Evolutionary conservation across 2,888 invertebrate species (phyloP).

Genomic region (Clostera curtula): DNA sequence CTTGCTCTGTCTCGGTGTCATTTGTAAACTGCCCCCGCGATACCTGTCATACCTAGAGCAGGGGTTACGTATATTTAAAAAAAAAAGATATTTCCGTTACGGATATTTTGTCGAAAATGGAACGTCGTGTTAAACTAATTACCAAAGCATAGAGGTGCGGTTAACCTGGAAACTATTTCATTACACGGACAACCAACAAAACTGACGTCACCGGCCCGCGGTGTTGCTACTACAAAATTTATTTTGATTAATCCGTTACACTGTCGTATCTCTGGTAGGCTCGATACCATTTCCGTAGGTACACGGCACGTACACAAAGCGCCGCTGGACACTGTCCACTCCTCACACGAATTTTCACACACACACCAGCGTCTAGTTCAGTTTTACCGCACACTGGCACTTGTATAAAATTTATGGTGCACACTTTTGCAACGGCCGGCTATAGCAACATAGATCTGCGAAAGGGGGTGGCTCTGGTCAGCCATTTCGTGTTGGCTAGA

Average conservation of each 20-base stretch:
- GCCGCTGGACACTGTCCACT: slow-evolving; percentile 60
- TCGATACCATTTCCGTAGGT: slow-evolving; percentile 42
- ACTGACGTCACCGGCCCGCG: slow-evolving; percentile 33
- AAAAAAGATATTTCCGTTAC: no score
- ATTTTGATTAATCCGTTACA: slow-evolving; percentile 54
- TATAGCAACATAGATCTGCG: slow-evolving; percentile 59
- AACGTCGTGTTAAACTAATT: no score
- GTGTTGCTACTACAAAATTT: slow-evolving; percentile 45
- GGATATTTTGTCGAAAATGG: no score
- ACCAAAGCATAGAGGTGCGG: slow-evolving; percentile 16
- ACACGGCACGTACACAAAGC: slow-evolving; percentile 59
- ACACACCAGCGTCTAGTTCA: slow-evolving; percentile 48
- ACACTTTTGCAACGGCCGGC: slow-evolving; percentile 64
- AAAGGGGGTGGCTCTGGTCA: slow-evolving; percentile 59
- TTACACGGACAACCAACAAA: slow-evolving; percentile 40
- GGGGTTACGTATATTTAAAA: no score
- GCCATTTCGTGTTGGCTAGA: slow-evolving; percentile 72
- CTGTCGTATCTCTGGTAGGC: slow-evolving; percentile 37
- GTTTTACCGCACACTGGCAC: slow-evolving; percentile 68
- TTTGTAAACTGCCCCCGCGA: no score
- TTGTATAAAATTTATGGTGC: slow-evolving; percentile 73
- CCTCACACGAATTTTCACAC: slow-evolving; percentile 68
- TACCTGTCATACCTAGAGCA: no score
- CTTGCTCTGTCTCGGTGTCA: no score
- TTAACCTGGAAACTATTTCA: slow-evolving; percentile 35